These are phyloP conservation scores for Phylloscopus whistleri DNA, from an alignment of 2,113 vertebrate genomes.

Conservation along the genomic window DNA sequence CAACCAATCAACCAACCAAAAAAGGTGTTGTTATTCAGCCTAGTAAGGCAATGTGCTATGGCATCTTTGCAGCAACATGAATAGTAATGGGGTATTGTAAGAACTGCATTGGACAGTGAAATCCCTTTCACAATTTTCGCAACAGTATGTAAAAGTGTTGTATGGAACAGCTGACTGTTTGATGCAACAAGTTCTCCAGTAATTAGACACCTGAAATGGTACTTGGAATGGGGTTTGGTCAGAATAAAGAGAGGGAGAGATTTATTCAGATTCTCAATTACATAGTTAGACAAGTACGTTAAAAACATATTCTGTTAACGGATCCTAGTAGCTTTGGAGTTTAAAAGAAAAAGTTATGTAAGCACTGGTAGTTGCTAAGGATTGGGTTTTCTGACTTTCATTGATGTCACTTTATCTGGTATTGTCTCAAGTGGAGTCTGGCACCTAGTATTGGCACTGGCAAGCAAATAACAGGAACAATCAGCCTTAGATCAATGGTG, in stretches of 20 bases:
- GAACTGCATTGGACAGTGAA: background rate
- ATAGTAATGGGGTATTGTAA: background rate
- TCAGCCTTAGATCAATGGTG: background rate
- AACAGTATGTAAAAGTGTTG: background rate
- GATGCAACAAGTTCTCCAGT: background rate
- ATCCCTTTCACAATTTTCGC: background rate
- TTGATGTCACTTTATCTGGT: background rate
- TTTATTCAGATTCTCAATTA: background rate
- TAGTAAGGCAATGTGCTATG: background rate
- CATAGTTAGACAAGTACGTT: background rate
- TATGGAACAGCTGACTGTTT: background rate
- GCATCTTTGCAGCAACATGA: background rate
- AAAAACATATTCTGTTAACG: background rate
- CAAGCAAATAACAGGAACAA: background rate
- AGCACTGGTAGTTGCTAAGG: background rate
- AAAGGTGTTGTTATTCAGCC: background rate
- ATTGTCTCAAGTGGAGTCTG: background rate
- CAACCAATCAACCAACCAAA: background rate
- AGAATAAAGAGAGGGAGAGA: background rate
- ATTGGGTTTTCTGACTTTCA: background rate
- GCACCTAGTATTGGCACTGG: background rate
- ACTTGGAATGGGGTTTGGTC: background rate
- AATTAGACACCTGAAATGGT: background rate
- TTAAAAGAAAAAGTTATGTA: background rate
- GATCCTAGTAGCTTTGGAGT: background rate